Conservation (phyloP, 2,888 invertebrate genomes). For the Aphidoletes aphidimyza region DNA sequence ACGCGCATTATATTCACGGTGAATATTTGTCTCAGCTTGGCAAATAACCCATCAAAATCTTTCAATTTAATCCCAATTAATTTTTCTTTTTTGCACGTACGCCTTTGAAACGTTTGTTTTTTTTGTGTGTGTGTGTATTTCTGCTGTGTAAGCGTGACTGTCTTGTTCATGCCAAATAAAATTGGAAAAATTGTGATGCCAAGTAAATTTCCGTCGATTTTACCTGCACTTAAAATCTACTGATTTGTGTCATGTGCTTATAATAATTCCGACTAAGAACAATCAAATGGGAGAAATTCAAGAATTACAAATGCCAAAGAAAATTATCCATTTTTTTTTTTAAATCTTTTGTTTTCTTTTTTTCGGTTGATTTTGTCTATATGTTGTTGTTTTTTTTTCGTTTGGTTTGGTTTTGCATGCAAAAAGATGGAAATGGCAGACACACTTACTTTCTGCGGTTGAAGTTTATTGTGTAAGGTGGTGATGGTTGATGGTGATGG, state of each 20-base stretch:
- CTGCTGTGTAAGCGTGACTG: constrained; percentile 30
- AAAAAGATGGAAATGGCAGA: neutral
- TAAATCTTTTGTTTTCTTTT: no score
- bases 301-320: neutral
- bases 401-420: neutral
- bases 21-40: constrained; percentile 38
- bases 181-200: neutral
- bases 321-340: neutral
- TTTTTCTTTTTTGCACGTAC: neutral
- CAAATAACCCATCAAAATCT: constrained; percentile 22
- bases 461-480: constrained; percentile 19
- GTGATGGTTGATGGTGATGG: constrained; percentile 52
- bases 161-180: neutral
- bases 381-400: neutral
- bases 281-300: neutral
- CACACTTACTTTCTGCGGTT: constrained; percentile 47
- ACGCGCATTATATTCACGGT: neutral
- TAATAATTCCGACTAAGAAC: constrained; percentile 16
- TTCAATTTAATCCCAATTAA: constrained; percentile 53
- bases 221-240: constrained; percentile 50
- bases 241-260: constrained; percentile 23
- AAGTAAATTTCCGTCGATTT: constrained; percentile 12
- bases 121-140: neutral
- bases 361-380: neutral
- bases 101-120: neutral